Base-by-base conservation (phyloP, 2,888 invertebrate genomes). In the Hylaea fasciaria region DNA sequence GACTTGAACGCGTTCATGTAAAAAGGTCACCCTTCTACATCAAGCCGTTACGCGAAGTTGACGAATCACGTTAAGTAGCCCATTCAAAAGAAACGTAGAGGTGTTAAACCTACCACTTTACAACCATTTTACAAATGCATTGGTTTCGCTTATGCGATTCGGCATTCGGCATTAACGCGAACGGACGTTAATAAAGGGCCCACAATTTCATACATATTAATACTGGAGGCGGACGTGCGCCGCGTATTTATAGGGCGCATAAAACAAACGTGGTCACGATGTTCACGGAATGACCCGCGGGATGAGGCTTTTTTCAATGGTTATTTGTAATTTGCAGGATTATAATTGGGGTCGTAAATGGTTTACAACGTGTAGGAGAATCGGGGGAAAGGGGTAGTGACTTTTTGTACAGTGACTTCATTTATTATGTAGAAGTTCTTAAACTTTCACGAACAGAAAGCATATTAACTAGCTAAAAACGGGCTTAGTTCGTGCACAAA, bases 191-290 rank as follows among this genome's bases (percentile, higher is more conserved):
- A 78, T 77, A 76, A 73, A 74, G 74, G 71, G 56, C 67, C 70
- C 74, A 75, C 78, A 80, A 81, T 79, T 84, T 83, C 84, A 86
- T 86, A 84, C 82, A 88, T 86, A 87, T 86, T 85, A 84, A 86
- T 82, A 80, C 65, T 63, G 69, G 70, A 55, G 47, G 71, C 62
- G 70, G 63, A 82, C 85, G 86, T 81, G 83, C 71, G 71, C 60
- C 29, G 76, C 62, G 68, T 84, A 82, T 86, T 86, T 86, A 86
- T 85, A 75, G 73, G 70, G 46, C 64, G 70, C 75, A 79, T 83
- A 84, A 83, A 84, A 82, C 78, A 76, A 78, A 71, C 78, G 74
- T 76, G 77, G 74, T 73, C 77, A 78, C 80, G 82, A 83, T 80
- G 82, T 79, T 80, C 81, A 77, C 69, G 81, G 82, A 86, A 85